These are phyloP conservation scores for Cantharis lateralis DNA, from an alignment of 2,888 invertebrate genomes.

Conservation along the genomic window DNA sequence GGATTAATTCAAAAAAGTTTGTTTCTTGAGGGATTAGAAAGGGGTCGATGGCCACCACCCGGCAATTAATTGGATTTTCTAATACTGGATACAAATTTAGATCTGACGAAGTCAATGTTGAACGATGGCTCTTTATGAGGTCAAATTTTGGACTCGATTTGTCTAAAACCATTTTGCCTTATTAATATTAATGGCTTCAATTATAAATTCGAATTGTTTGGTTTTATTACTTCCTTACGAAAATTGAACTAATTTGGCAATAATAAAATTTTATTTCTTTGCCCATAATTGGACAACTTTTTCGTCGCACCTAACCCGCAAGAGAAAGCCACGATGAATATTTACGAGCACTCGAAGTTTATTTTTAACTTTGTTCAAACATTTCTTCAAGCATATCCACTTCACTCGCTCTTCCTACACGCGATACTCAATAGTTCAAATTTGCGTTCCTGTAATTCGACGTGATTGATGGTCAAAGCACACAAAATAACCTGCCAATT, in stretches of 20 bases:
- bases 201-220: neutral
- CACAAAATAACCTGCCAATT: neutral
- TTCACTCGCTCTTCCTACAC: neutral
- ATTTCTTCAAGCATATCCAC: neutral
- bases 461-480: neutral
- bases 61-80: neutral
- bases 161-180: neutral
- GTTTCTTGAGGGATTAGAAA: neutral
- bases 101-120: neutral
- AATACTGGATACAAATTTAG: neutral
- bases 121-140: neutral
- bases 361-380: neutral
- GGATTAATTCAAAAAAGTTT: neutral
- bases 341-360: neutral
- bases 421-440: neutral
- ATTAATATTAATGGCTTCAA: neutral
- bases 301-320: neutral
- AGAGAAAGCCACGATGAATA: neutral
- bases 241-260: neutral
- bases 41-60: neutral
- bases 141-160: conserved; percentile 2
- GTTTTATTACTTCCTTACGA: neutral
- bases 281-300: neutral
- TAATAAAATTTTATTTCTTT: neutral
- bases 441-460: neutral